Conservation (phyloP, 2,888 invertebrate species). For the Drosophila kanekoi region DNA sequence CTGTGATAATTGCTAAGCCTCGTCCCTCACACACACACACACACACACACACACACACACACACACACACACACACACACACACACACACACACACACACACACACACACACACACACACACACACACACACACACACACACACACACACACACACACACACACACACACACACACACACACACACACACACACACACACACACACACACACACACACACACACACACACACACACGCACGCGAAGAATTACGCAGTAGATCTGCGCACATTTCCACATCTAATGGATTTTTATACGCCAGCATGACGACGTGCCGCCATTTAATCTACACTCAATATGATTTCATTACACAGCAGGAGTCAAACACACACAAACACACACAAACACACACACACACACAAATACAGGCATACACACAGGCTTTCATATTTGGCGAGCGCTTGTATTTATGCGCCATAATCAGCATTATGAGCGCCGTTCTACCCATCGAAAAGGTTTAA, state of each 20-base stretch:
- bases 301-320: constrained; percentile 73
- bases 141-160: constrained; percentile 7
- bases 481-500: not conserved
- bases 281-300: constrained; percentile 75
- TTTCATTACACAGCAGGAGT: constrained; percentile 72
- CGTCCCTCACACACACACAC: constrained; percentile 9
- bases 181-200: no score
- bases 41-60: constrained; percentile 7
- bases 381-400: constrained; percentile 1
- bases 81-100: not conserved
- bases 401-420: not conserved
- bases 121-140: not conserved
- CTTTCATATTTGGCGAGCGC: constrained; percentile 31
- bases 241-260: constrained; percentile 14
- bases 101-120: constrained; percentile 4
- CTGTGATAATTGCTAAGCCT: constrained; percentile 71
- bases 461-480: constrained; percentile 70
- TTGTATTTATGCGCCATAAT: constrained; percentile 72
- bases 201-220: constrained; percentile 2
- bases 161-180: not conserved
- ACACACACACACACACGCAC: not conserved
- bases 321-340: constrained; percentile 78
- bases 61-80: not conserved
- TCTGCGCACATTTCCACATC: constrained; percentile 60
- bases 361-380: constrained; percentile 10